Evolutionary conservation across 2,797 vertebrate genomes (phyloP).

Genomic region (Labeo calbasu): DNA sequence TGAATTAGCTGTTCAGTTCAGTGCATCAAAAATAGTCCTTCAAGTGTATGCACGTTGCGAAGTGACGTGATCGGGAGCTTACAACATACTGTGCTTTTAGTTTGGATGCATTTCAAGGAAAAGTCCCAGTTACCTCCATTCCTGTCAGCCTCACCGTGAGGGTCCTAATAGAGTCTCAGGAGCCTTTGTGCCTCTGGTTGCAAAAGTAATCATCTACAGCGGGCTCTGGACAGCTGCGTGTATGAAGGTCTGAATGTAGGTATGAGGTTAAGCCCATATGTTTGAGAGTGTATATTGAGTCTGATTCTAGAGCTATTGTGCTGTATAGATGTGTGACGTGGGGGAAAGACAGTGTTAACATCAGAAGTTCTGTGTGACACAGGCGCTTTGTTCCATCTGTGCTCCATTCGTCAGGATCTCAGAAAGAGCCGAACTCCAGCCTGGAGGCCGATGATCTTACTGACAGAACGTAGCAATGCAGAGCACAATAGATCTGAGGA

Average conservation of each 20-base stretch:
- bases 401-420: slow-evolving; percentile 6
- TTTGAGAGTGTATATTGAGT: slow-evolving; percentile 11
- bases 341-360: slow-evolving; percentile 16
- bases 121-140: slow-evolving; percentile 57
- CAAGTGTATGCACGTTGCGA: background rate
- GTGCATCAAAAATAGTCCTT: background rate
- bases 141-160: slow-evolving; percentile 58
- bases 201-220: slow-evolving; percentile 72
- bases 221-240: slow-evolving; percentile 3
- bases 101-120: background rate
- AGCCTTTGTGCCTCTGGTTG: slow-evolving; percentile 69
- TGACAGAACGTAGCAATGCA: background rate
- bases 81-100: background rate
- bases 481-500: background rate
- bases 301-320: slow-evolving; percentile 47
- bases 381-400: slow-evolving; percentile 3
- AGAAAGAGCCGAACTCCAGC: background rate
- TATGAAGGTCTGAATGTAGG: slow-evolving; percentile 66
- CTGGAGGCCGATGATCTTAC: background rate
- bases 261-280: slow-evolving; percentile 39
- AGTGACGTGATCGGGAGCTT: background rate
- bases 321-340: slow-evolving; percentile 23
- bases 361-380: background rate
- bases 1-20: background rate
- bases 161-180: slow-evolving; percentile 74